These are phyloP conservation scores for Varroa destructor DNA, from an alignment of 1,140 invertebrate species.

Conservation along the genomic window DNA sequence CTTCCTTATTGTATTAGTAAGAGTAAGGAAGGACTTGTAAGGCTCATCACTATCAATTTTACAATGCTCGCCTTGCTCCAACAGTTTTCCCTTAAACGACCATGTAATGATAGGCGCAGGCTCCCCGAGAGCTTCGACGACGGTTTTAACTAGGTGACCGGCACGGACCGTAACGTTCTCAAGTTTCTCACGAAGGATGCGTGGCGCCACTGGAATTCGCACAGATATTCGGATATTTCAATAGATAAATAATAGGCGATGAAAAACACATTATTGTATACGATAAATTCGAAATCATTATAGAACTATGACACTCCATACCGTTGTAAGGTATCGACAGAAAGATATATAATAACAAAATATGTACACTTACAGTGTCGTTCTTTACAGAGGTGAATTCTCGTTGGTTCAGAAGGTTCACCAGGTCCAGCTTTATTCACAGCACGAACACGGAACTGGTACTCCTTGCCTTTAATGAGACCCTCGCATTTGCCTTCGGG, in stretches of 20 bases:
- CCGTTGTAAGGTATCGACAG: no score
- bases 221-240: constrained; percentile 31
- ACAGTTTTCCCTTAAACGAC: constrained; percentile 57
- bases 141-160: constrained; percentile 75
- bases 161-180: constrained; percentile 74
- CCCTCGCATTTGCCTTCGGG: constrained; percentile 68
- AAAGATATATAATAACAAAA: not conserved
- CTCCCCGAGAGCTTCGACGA: constrained; percentile 86
- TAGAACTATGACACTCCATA: no score
- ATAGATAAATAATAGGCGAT: constrained; percentile 31
- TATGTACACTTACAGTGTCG: constrained; percentile 56
- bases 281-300: no score
- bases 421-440: constrained; percentile 87
- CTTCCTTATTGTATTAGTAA: constrained; percentile 62
- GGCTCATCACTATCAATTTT: constrained; percentile 70
- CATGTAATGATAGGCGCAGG: constrained; percentile 83
- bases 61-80: constrained; percentile 47
- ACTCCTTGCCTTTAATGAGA: constrained; percentile 70
- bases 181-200: constrained; percentile 79
- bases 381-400: constrained; percentile 75
- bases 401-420: constrained; percentile 72
- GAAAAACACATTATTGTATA: not conserved
- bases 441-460: constrained; percentile 80
- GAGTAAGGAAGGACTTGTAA: constrained; percentile 73
- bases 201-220: constrained; percentile 59